Base-by-base conservation (phyloP, 2,113 vertebrate species). In the Gavialis gangeticus region DNA sequence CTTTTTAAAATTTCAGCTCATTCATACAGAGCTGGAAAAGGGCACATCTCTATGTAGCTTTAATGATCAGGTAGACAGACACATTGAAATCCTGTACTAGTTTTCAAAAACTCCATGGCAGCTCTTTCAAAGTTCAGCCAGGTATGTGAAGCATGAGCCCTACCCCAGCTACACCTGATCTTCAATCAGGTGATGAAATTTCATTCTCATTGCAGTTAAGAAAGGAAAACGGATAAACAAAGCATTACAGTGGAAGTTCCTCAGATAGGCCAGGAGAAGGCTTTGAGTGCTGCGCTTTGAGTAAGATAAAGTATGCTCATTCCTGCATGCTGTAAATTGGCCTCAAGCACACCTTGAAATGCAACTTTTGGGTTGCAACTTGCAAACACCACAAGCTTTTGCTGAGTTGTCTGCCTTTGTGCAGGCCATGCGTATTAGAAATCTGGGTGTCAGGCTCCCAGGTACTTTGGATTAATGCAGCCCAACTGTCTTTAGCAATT, bases 301-400 rank as follows among this genome's bases (percentile, higher is more conserved):
- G 77, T 92, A 94, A 91, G 96, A 94, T 95, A 93, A 94, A 95
- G 77, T 66, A 90, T 77, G 75, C 87, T 82, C 82, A 89, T 95
- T 58, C 69, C 57, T 22, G 7, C 54, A 82, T 1, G 10, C 82
- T 94, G 54, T 55, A 79, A 87, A 94, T 79, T 84, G 88, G 79
- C 91, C 93, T 90, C 85, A 79, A 94, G 91, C 82, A 0, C 57
- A 91, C 55, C 77, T 92, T 79, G 77, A 86, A 92, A 93, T 91
- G 88, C 90, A 93, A 94, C 69, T 56, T 92, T 75, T 3, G 1
- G 64, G 88, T 89, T 79, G 91, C 82, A 67, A 46, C 84, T 87
- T 86, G 79, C 58, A n/a, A 54, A 55, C 24, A 13, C 77, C 81
- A 75, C 75, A 82, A 85, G 80, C 79, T 94, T 89, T 69, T 67